Evolutionary conservation across 2,888 invertebrate species (phyloP).

Genomic region (Netelia inedita): DNA sequence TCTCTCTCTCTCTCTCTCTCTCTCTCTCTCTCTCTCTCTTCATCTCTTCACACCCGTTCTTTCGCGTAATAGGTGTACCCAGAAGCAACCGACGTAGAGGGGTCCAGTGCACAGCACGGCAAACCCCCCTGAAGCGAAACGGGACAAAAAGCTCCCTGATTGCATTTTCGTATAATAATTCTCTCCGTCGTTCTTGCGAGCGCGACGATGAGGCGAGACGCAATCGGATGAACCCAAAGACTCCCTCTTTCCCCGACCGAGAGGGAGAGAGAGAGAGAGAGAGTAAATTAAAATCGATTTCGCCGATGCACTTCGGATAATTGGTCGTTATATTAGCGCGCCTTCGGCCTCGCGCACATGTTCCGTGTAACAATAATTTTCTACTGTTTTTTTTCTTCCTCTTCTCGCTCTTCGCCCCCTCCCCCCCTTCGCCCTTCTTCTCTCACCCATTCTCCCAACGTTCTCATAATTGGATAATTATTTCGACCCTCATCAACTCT

Average conservation of each 20-base stretch:
- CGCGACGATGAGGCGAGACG: constrained; percentile 55
- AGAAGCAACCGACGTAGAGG: constrained; percentile 48
- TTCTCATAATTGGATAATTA: constrained; percentile 68
- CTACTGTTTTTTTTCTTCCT: constrained; percentile 21
- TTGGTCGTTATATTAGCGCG: constrained; percentile 71
- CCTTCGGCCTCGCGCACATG: constrained; percentile 22
- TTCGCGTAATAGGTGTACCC: constrained; percentile 65
- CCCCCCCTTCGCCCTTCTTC: background rate
- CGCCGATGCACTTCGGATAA: constrained; percentile 71
- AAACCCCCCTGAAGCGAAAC: constrained; percentile 78
- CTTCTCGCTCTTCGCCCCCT: background rate
- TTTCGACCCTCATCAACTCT: constrained; percentile 66
- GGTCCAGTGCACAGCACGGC: constrained; percentile 19
- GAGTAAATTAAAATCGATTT: constrained; percentile 73
- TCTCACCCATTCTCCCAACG: constrained; percentile 6
- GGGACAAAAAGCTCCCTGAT: constrained; percentile 84
- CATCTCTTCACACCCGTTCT: constrained; percentile 45
- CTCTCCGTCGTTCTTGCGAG: constrained; percentile 76
- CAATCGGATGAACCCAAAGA: constrained; percentile 51
- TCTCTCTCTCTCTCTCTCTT: constrained; percentile 13
- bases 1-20: constrained; percentile 22
- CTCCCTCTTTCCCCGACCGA: constrained; percentile 20
- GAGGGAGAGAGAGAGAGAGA: constrained; percentile 57
- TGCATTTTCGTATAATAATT: constrained; percentile 83
- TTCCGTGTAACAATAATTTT: constrained; percentile 51